These are phyloP conservation scores for Cryptophagus acutangulus DNA, from an alignment of 2,888 invertebrate species.

Conservation along the genomic window DNA sequence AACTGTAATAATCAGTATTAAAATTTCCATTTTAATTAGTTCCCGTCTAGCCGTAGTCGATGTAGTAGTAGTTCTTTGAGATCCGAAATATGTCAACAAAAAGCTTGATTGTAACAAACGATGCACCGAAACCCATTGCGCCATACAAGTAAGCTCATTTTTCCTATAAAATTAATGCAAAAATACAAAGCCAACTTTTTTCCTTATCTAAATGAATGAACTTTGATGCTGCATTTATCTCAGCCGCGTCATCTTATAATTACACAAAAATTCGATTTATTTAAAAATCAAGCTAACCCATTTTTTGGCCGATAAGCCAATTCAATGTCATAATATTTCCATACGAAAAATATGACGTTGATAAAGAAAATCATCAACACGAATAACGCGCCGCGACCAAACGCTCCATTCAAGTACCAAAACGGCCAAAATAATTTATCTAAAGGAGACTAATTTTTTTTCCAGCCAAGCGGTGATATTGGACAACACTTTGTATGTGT, in stretches of 20 bases:
- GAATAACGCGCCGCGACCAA: slow-evolving; percentile 65
- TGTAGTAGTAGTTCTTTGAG: no score
- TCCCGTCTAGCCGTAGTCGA: no score
- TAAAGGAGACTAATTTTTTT: slow-evolving; percentile 2
- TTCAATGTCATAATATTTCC: not conserved
- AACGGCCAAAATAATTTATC: slow-evolving; percentile 4
- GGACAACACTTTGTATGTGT: slow-evolving; percentile 78
- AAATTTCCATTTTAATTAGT: no score
- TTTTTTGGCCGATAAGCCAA: not conserved
- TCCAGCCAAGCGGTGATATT: slow-evolving; percentile 81
- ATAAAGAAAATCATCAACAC: slow-evolving; percentile 59
- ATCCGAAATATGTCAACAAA: slow-evolving; percentile 7
- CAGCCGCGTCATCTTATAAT: no score
- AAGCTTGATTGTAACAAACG: slow-evolving; percentile 4
- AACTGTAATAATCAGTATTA: no score
- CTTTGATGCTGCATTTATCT: no score
- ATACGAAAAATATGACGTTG: slow-evolving; percentile 24
- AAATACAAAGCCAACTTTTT: not conserved
- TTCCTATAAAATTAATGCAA: not conserved
- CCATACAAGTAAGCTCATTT: slow-evolving; percentile 10
- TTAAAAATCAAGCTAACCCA: slow-evolving; percentile 1
- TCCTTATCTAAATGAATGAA: no score
- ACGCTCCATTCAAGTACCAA: slow-evolving; percentile 70
- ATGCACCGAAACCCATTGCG: slow-evolving; percentile 10
- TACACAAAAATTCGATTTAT: no score